Conservation (phyloP, 1,140 invertebrate genomes). For the Pogonomyrmex barbatus region DNA sequence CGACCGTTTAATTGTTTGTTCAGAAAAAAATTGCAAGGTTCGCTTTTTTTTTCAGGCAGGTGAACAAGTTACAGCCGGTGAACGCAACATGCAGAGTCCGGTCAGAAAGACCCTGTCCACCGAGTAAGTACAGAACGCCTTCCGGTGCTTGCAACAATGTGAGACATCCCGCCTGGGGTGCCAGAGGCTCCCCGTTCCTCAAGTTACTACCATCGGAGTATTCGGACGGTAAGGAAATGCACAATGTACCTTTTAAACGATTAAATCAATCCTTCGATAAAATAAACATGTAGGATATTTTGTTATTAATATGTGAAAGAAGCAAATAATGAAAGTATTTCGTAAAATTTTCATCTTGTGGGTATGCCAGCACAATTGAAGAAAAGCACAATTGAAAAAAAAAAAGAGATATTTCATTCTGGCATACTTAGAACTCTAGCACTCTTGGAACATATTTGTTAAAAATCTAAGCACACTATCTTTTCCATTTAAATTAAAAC, state of each 20-base stretch:
- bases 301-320: not conserved
- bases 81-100: conserved; percentile 75
- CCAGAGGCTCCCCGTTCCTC: conserved; percentile 93
- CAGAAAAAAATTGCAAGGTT: not conserved
- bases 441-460: too few species aligned
- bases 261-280: not conserved
- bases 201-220: conserved; percentile 93
- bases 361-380: not conserved
- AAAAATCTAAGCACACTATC: too few species aligned
- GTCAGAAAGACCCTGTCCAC: conserved; percentile 88
- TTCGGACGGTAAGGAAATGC: conserved; percentile 90
- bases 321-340: too few species aligned
- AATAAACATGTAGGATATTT: not conserved
- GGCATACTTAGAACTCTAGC: too few species aligned
- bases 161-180: conserved; percentile 94
- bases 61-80: conserved; percentile 70
- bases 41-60: conserved; percentile 70
- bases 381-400: not conserved
- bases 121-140: conserved; percentile 92
- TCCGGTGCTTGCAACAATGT: conserved; percentile 98
- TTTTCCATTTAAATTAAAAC: too few species aligned
- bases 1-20: not conserved
- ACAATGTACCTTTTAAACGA: not conserved
- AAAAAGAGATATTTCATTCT: not conserved
- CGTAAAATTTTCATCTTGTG: too few species aligned